Base-by-base conservation (phyloP, 37 sponge, comb jelly and placozoan genomes). In the Axinella damicornis region DNA sequence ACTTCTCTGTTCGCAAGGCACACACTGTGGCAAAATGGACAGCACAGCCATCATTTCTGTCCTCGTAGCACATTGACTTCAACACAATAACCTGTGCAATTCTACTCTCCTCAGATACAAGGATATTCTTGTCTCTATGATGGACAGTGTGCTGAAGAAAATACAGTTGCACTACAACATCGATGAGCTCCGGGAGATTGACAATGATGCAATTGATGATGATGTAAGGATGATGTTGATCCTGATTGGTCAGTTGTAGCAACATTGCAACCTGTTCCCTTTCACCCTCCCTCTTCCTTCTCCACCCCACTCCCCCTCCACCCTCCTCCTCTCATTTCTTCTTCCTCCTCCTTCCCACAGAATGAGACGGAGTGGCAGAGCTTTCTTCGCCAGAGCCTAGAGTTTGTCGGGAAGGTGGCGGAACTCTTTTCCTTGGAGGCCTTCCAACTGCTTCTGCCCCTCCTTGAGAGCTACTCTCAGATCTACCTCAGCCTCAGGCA, bases 331-430 rank as follows among this genome's bases (percentile, higher is more conserved):
- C n/a, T n/a, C n/a, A n/a, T n/a, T n/a, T n/a, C n/a, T n/a, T n/a
- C n/a, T n/a, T n/a, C n/a, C n/a, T n/a, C 9, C 36, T 60, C 41
- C 38, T 21, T 33, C 39, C 57, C 61, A 24, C 71, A 93, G 94
- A 79, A 95, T 69, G 96, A 92, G 69, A 92, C 96, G 57, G 96
- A 95, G 53, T 95, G 92, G 92, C 90, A 92, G 87, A 67, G 77
- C 40, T 95, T 95, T 37, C 65, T 95, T 17, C 71, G 90, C 6
- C 87, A 86, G 37, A 72, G 76, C 53, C 37, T 92, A 25, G 96
- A 95, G 63, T 79, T 91, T 18, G 77, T 92, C n/a, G 92, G 86
- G 20, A 85, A 89, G 30, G 84, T 89, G 25, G 83, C 96, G n/a
- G 89, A 95, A 57, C 84, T 95, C 0, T 89, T 81, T 69, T 90